These are phyloP conservation scores for Metellina segmentata DNA, from an alignment of 2,888 invertebrate genomes.

Conservation along the genomic window DNA sequence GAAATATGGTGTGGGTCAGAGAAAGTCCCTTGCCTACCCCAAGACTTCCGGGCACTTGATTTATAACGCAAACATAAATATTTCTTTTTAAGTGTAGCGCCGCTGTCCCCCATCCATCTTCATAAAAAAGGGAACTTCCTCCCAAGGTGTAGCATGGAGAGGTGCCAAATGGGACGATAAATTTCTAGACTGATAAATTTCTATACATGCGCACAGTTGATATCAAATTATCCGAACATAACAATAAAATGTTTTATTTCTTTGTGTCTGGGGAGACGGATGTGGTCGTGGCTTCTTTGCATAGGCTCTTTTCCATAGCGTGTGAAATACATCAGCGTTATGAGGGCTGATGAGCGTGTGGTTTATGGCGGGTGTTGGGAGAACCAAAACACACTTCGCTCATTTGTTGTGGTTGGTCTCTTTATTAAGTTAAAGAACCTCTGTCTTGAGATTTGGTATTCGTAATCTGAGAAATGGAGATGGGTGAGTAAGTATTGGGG, in stretches of 20 bases:
- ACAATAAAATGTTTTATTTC: neutral
- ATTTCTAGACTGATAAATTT: neutral
- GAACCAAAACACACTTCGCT: no score
- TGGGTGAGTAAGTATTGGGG: no score
- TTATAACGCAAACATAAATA: conserved; percentile 24
- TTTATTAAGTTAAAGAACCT: no score
- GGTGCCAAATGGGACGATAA: neutral
- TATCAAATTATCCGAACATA: conserved; percentile 1
- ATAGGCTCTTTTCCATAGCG: neutral
- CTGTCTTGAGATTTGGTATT: no score
- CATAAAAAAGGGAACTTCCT: neutral
- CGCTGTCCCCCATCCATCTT: conserved; percentile 3
- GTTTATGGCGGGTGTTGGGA: neutral
- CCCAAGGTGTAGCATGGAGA: neutral
- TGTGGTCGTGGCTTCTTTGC: neutral
- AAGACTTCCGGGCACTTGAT: neutral
- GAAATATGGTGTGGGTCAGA: neutral
- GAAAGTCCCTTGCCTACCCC: neutral
- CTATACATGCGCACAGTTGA: neutral
- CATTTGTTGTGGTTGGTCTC: no score
- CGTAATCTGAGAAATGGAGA: no score
- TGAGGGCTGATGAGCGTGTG: neutral
- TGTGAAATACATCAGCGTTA: neutral
- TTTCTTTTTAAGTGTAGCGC: conserved; percentile 18
- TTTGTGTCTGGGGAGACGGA: neutral